Evolutionary conservation across 2,797 vertebrate genomes (phyloP).

Genomic region (Enteromius argenteus): DNA sequence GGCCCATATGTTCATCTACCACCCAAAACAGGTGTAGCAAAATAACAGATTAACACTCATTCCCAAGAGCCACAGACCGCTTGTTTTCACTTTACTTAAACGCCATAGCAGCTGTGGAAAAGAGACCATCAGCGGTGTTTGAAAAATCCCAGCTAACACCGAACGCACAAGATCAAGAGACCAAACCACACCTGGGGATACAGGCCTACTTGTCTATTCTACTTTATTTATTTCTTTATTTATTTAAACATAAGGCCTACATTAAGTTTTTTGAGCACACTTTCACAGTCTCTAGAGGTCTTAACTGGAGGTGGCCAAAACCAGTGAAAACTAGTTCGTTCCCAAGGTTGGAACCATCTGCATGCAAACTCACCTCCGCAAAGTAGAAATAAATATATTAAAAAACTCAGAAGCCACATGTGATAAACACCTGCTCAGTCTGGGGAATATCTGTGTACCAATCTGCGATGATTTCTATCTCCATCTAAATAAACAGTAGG

Average conservation of each 20-base stretch:
- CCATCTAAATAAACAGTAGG: conserved; percentile 70
- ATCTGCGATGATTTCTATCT: conserved; percentile 72
- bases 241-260: conserved; percentile 22
- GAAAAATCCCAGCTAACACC: conserved; percentile 42
- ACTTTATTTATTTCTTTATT: neutral
- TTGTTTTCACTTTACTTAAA: conserved; percentile 60
- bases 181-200: conserved; percentile 50
- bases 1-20: conserved; percentile 60
- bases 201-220: conserved; percentile 43
- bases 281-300: conserved; percentile 17
- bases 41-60: conserved; percentile 53
- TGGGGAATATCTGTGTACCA: conserved; percentile 63
- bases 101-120: conserved; percentile 51
- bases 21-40: conserved; percentile 41
- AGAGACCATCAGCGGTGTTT: conserved; percentile 14
- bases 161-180: conserved; percentile 49
- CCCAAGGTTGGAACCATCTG: conserved; percentile 56
- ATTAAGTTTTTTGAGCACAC: conserved; percentile 44
- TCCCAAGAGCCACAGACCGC: conserved; percentile 34
- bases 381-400: conserved; percentile 67
- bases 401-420: conserved; percentile 56
- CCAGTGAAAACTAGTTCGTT: conserved; percentile 26
- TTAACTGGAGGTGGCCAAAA: conserved; percentile 38
- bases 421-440: conserved; percentile 69
- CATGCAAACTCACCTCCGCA: conserved; percentile 67